Percentiles rank a stretch among this genome's conserved stretches.
Evolutionary conservation across 1,140 invertebrate species (phyloP).

Genomic region (Trachelipus rathkii): DNA sequence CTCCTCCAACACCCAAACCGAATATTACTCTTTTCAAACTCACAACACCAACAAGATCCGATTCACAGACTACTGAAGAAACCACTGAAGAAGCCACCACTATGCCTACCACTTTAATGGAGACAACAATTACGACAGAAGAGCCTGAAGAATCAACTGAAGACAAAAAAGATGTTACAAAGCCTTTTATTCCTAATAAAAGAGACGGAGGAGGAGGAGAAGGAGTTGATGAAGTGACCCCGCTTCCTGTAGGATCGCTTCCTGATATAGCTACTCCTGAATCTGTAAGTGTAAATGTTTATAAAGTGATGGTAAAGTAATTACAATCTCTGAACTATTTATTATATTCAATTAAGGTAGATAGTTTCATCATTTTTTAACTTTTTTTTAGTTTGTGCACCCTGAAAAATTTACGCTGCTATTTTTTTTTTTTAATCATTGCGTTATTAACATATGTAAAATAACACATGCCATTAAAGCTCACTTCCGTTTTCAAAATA

Average conservation of each 20-base stretch:
- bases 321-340: too few relatives aligned
- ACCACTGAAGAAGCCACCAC: not conserved
- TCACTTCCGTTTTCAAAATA: too few relatives aligned
- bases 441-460: too few relatives aligned
- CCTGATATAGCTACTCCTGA: not conserved
- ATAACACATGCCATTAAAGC: too few relatives aligned
- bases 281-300: not conserved
- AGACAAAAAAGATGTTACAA: not conserved
- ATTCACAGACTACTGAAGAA: not conserved
- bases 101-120: not conserved
- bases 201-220: not conserved
- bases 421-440: too few relatives aligned
- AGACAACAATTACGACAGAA: not conserved
- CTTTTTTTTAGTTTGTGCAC: too few relatives aligned
- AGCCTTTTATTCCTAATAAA: not conserved
- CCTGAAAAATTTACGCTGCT: too few relatives aligned
- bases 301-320: too few relatives aligned
- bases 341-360: too few relatives aligned
- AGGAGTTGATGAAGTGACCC: not conserved
- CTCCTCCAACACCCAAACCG: not conserved
- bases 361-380: too few relatives aligned
- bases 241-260: not conserved
- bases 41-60: not conserved
- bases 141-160: too few relatives aligned
- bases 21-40: too few relatives aligned